Base-by-base conservation (phyloP, 2,888 invertebrate genomes). In the Cryptus armator region DNA sequence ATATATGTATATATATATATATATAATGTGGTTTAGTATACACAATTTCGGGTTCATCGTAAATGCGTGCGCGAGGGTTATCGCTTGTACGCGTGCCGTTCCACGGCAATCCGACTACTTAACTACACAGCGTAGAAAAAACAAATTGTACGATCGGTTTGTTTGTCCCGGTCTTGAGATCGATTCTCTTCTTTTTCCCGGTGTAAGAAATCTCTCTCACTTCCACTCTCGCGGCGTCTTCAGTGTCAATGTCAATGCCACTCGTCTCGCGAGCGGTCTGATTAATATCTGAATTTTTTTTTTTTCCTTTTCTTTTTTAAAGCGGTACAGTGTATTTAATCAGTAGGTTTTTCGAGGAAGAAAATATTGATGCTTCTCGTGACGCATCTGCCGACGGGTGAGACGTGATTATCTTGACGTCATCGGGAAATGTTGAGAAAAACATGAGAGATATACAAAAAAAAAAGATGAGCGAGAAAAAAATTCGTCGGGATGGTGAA, bases 141-240 rank as follows among this genome's bases (percentile, higher is more conserved):
- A 91, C 90, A 91, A 90, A 91, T 91, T 90, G 84, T 88, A 88
- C 86, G 81, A 86, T 87, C 81, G 81, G 88, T 91, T 90, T 90
- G 88, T 91, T 89, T 90, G 87, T 87, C 83, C 76, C 83, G 24
- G 51, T 37, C 7, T 72, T n/a, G 37, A n/a, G 56, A 80, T 56
- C 66, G 53, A 48, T 12, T 53, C 43, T 16, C 44, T 59, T 37
- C 32, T 51, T 44, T 12, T 77, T 81, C 29, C 43, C 74, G 29
- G 53, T 48, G n/a, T 72, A 59, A 44, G 16, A 68, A 51, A 32
- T 51, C 53, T 19, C 19, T 59, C 7, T 48, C n/a, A 29, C 14
- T 16, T 16, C 2, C 16, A 3, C 16, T 29, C 29, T 5, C 24
- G n/a, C 2, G 6, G 3, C 16, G 32, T 59, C 46, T 76, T 76